phyloP scores from a whole-genome alignment of 2,888 invertebrate genomes.

The Patella caerulea region DNA sequence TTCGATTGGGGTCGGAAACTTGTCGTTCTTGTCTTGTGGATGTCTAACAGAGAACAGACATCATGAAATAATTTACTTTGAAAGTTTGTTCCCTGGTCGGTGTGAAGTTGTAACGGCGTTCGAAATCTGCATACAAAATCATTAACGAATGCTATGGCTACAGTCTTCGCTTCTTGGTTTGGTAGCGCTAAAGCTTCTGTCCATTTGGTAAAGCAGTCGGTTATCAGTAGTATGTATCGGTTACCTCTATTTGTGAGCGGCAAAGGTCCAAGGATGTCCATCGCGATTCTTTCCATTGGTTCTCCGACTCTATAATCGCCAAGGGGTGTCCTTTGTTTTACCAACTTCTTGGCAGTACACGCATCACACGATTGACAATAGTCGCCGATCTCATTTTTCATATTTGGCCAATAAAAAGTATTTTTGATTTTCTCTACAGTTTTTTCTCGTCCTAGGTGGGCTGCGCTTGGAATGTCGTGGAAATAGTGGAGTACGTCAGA shows the following conservation, averaged over 20 bases:
- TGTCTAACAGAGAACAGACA: constrained; percentile 9
- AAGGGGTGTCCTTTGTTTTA: background rate
- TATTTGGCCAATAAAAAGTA: constrained; percentile 17
- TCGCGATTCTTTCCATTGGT: constrained; percentile 15
- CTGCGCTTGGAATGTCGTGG: constrained; percentile 8
- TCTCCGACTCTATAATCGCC: constrained; percentile 5
- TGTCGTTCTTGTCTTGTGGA: constrained; percentile 25
- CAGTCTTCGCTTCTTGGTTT: constrained; percentile 17
- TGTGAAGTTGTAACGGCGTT: constrained; percentile 4
- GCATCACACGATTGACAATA: background rate
- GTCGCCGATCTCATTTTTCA: background rate
- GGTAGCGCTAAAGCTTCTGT: constrained; percentile 15
- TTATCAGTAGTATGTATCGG: constrained; percentile 2
- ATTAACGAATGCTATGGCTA: background rate
- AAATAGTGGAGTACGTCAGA: background rate
- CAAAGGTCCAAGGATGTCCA: constrained; percentile 16
- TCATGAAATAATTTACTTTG: constrained; percentile 16
- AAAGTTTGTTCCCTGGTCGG: constrained; percentile 16
- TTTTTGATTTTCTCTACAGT: constrained; percentile 5
- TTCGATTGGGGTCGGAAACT: constrained; percentile 25
- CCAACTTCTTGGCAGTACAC: constrained; percentile 6
- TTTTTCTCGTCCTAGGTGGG: constrained; percentile 10
- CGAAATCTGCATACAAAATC: constrained; percentile 16
- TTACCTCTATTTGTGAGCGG: constrained; percentile 13
- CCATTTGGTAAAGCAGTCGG: constrained; percentile 22